Evolutionary conservation across 2,113 vertebrate species (phyloP), one percentile per base, ranked within the genome.

Genomic region (Pseudonaja textilis): DNA sequence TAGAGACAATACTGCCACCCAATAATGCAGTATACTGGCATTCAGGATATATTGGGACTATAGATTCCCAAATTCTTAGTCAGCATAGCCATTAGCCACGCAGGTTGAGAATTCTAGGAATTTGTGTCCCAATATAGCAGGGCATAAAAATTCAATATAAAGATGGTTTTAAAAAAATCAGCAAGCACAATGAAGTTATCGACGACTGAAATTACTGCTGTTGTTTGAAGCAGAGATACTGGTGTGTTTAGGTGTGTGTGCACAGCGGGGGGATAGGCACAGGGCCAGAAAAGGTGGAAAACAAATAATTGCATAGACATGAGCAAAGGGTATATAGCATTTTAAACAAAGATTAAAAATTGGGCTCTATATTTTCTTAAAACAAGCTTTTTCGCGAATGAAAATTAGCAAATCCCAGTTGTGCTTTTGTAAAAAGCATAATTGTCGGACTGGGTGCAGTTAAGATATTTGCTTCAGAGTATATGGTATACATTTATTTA

Each of bases 401-500:
- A 92, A 18, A 50, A 47, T 61, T 69, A 5, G 29, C 56, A 92
- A 55, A 88, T 54, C n/a, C 47, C n/a, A 20, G 12, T 14, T 26
- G 16, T 91, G 34, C 22, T 45, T 86, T 91, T 29, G 25, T 54
- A 56, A 92, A 14, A 20, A 12, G 20, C 2, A 1, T 74, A 42
- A 39, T 54, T 81, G 61, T 26, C 45, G 18, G 50, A 81, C 29
- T 74, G 29, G 47, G 42, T 87, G 22, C n/a, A 69, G 23, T 92
- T 81, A 87, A 88, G 25, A 55, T 25, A 26, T n/a, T 89, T 29
- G 16, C 34, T 16, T 52, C 20, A 23, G 94, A 95, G 93, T 94
- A 95, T 94, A 93, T 90, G 94, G 94, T 93, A 93, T 94, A 89
- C 93, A 93, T 94, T 91, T 94, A 59, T 95, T 93, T 26, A 54